Evolutionary conservation across 2,113 vertebrate genomes (phyloP), one percentile per base, ranked within the genome.

Genomic region (Ceyx margarethae): DNA sequence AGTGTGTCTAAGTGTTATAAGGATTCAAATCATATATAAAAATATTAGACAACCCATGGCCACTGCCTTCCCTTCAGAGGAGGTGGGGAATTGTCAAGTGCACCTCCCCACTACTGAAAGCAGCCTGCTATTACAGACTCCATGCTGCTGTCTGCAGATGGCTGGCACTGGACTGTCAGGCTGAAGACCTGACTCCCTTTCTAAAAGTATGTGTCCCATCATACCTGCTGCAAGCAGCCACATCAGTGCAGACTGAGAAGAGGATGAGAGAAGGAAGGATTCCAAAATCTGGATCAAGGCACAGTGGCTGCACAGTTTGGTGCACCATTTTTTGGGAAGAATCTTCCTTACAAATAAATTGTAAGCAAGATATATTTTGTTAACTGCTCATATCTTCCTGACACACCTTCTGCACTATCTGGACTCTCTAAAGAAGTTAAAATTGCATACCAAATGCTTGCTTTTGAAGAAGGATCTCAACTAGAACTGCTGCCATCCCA

Each of bases 11-110:
- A 95, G 68, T 81, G 87, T 91, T 74, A 46, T 40, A 85, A 91
- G 80, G 85, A 91, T 80, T 95, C 94, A 94, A 94, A 83, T 66
- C 85, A 87, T 71, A 93, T 26, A 77, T 62, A 89, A 87, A 83
- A 85, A 50, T 37, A 46, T 87, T 20, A 60, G 94, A 85, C 75
- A 94, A 87, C 78, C 73, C 81, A 51, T 15, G 72, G 85, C 26
- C 81, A 50, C 43, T 43, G 79, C 56, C 46, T 48, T 87, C 15
- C 71, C 76, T 80, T 46, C 42, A 37, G 68, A 82, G 81, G 62
- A 82, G 50, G 13, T n/a, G 46, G 28, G 66, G 71, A 79, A 82
- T 19, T 62, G 79, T 82, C 35, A 50, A 89, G 51, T 8, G 31
- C n/a, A 48, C 5, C 23, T 57, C 66, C 61, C 48, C 12, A 26